Percentiles rank a stretch among this genome's conserved stretches.
Evolutionary conservation across 2,888 invertebrate species (phyloP).

Genomic region (Caenorhabditis sp.): DNA sequence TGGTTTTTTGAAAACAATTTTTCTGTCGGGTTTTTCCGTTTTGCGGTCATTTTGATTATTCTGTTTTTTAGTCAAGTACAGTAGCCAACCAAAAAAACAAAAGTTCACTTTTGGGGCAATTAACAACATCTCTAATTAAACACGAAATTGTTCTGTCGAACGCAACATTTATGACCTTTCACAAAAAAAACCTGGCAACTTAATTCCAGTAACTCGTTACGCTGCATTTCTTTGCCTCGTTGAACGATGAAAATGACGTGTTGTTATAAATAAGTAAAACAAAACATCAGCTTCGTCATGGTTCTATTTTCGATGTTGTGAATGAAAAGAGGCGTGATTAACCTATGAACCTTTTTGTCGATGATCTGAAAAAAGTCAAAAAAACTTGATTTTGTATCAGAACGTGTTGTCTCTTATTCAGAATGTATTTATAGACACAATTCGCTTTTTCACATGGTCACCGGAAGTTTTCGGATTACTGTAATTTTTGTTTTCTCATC

Average conservation of each 20-base stretch:
- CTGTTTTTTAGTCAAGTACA: no score
- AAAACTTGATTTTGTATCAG: background rate
- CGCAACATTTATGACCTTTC: background rate
- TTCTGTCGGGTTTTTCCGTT: background rate
- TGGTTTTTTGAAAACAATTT: background rate
- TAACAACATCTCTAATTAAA: background rate
- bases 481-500: no score
- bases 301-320: background rate
- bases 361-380: background rate
- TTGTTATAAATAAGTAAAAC: background rate
- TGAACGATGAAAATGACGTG: background rate
- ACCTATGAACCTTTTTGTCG: background rate
- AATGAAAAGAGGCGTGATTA: background rate
- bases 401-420: background rate
- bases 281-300: background rate
- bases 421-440: background rate
- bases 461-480: background rate
- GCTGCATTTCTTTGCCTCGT: background rate
- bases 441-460: background rate
- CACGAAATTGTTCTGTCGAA: background rate
- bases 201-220: background rate
- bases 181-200: background rate
- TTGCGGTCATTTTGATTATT: no score
- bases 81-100: background rate
- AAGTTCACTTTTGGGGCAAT: background rate